phyloP scores from a whole-genome alignment of 1,140 invertebrate species.

The Drosophila watanabei region DNA sequence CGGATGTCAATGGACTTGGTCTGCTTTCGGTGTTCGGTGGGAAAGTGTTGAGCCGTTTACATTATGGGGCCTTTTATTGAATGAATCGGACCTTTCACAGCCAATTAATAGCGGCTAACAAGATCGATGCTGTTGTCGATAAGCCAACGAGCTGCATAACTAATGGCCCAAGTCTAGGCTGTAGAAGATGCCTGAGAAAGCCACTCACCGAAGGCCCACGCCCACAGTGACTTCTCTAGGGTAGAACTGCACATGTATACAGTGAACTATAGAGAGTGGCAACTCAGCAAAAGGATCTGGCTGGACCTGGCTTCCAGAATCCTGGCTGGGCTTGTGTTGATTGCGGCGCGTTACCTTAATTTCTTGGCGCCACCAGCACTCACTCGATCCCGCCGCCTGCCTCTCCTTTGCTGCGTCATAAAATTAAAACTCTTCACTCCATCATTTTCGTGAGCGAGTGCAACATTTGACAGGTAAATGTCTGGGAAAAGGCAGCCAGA shows the following conservation, averaged over 20 bases:
- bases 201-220: slow-evolving; percentile 7
- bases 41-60: slow-evolving; percentile 79
- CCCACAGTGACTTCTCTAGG: background rate
- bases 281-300: background rate
- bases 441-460: slow-evolving; percentile 82
- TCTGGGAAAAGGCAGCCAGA: slow-evolving; percentile 73
- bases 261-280: background rate
- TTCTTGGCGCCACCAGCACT: slow-evolving; percentile 73
- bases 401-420: slow-evolving; percentile 79
- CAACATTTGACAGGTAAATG: slow-evolving; percentile 83
- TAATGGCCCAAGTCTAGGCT: slow-evolving; percentile 55
- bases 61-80: slow-evolving; percentile 77
- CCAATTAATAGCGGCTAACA: slow-evolving; percentile 81
- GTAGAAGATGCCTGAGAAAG: slow-evolving; percentile 24
- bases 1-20: slow-evolving; percentile 75
- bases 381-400: slow-evolving; percentile 22
- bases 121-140: slow-evolving; percentile 73
- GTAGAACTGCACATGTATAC: background rate
- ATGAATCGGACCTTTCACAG: slow-evolving; percentile 80
- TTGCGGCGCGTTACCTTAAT: slow-evolving; percentile 81
- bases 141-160: slow-evolving; percentile 65
- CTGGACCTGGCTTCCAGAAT: slow-evolving; percentile 4
- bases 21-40: slow-evolving; percentile 45
- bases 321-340: slow-evolving; percentile 61
- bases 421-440: slow-evolving; percentile 83